Percentiles rank a stretch among this genome's conserved stretches.
Conservation (phyloP, 2,797 vertebrate species). For the Dallia pectoralis region DNA sequence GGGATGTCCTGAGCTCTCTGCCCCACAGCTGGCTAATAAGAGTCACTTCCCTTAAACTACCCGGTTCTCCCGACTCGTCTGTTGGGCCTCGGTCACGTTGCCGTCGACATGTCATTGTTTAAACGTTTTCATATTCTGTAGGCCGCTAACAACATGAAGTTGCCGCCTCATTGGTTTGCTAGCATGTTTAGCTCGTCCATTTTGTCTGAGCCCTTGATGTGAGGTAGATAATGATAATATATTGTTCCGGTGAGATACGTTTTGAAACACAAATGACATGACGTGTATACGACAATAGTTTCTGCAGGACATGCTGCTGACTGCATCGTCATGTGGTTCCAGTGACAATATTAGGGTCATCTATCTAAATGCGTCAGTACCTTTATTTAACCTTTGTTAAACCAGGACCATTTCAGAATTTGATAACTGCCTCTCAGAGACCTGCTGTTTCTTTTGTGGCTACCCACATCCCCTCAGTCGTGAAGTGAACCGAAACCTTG, state of each 20-base stretch:
- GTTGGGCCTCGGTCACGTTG: not conserved
- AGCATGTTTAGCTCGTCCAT: not conserved
- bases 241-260: not conserved
- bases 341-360: not conserved
- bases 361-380: not conserved
- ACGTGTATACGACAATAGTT: not conserved
- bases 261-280: not conserved
- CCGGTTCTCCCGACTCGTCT: not conserved
- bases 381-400: no score
- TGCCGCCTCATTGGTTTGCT: not conserved
- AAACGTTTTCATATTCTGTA: not conserved
- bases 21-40: not conserved
- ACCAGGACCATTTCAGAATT: no score
- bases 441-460: no score
- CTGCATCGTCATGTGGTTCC: no score
- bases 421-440: no score
- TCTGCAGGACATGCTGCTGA: not conserved
- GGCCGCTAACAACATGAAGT: conserved; percentile 2
- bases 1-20: not conserved
- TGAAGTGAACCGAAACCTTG: no score
- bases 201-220: not conserved
- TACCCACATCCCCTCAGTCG: no score
- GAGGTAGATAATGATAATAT: not conserved
- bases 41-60: not conserved
- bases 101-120: not conserved